These are phyloP conservation scores for Sarcophaga variegata DNA, from an alignment of 2,888 invertebrate species.

Conservation along the genomic window DNA sequence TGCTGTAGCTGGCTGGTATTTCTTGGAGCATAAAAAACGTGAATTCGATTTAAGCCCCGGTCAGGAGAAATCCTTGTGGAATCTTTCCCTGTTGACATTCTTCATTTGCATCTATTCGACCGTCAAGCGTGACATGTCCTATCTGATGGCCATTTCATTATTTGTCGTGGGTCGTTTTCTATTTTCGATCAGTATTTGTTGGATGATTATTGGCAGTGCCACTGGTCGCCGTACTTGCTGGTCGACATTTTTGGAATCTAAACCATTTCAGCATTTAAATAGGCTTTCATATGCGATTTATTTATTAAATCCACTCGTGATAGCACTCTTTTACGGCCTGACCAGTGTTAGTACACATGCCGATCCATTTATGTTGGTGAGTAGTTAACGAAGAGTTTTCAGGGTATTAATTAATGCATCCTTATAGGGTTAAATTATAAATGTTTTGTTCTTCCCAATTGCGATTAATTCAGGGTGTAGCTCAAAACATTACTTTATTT, in stretches of 20 bases:
- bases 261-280: conserved; percentile 82
- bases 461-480: no score
- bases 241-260: conserved; percentile 80
- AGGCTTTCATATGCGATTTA: conserved; percentile 84
- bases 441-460: no score
- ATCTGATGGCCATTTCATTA: conserved; percentile 82
- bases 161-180: conserved; percentile 83
- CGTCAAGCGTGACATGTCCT: conserved; percentile 81
- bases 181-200: conserved; percentile 84
- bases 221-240: conserved; percentile 83
- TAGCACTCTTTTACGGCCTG: conserved; percentile 82
- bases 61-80: conserved; percentile 78
- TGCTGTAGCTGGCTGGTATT: conserved; percentile 82
- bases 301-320: conserved; percentile 84
- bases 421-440: no score
- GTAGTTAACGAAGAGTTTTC: conserved; percentile 38
- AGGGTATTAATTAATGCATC: no score
- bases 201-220: conserved; percentile 84
- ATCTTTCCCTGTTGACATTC: conserved; percentile 77
- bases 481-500: no score
- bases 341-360: conserved; percentile 79
- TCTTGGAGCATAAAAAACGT: conserved; percentile 76
- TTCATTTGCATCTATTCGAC: conserved; percentile 80
- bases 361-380: conserved; percentile 81
- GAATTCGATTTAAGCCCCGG: conserved; percentile 74